phyloP scores from a whole-genome alignment of 1,140 invertebrate genomes.

The Seison nebaliae region DNA sequence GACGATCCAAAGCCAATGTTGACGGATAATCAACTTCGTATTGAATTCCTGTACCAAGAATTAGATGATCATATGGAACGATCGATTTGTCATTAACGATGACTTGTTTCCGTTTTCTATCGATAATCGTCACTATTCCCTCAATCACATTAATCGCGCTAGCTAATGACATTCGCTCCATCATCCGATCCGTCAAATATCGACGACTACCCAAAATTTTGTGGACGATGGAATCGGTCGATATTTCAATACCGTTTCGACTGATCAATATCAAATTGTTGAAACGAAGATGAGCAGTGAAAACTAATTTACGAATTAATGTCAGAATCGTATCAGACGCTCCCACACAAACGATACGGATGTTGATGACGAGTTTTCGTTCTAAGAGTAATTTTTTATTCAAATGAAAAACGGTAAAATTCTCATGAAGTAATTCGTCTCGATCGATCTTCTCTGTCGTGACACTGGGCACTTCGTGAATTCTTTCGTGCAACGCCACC shows the following conservation, averaged over 20 bases:
- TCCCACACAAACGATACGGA: conserved; percentile 43
- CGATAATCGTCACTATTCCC: conserved; percentile 25
- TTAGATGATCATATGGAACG: conserved; percentile 26
- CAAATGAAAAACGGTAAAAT: conserved; percentile 24
- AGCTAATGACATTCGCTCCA: conserved; percentile 17
- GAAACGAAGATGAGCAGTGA: conserved; percentile 26
- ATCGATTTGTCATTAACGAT: conserved; percentile 18
- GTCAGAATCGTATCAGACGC: conserved; percentile 39
- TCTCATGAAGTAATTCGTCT: too few species aligned
- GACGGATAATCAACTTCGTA: too few species aligned
- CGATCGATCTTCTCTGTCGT: too few species aligned
- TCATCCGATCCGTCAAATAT: conserved; percentile 1
- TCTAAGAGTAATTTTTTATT: conserved; percentile 27
- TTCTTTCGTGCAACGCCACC: too few species aligned
- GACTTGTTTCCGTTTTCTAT: conserved; percentile 22
- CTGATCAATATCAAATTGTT: conserved; percentile 35
- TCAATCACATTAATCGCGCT: conserved; percentile 26
- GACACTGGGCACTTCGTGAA: too few species aligned
- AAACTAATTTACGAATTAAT: conserved; percentile 17
- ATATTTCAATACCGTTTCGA: conserved; percentile 35
- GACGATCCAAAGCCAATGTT: too few species aligned
- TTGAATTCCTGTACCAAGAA: conserved; percentile 24
- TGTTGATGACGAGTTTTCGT: conserved; percentile 29
- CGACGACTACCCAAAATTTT: conserved; percentile 16
- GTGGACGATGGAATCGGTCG: conserved; percentile 19